phyloP scores from a whole-genome alignment of 2,113 vertebrate species.

The Epinephelus fuscoguttatus region DNA sequence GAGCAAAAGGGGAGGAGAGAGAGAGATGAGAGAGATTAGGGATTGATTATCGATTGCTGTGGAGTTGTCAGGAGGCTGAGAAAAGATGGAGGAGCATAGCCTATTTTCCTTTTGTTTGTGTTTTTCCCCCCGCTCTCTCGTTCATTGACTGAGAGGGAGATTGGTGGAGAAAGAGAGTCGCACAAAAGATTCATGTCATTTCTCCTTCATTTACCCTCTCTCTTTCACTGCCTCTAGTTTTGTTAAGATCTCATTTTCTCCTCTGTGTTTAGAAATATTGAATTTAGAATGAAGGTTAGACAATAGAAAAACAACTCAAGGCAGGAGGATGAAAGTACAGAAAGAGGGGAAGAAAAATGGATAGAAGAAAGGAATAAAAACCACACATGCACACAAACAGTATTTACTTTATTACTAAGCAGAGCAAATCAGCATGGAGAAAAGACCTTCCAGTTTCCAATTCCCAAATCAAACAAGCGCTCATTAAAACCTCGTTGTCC shows the following conservation, averaged over 20 bases:
- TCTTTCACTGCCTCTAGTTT: conserved; percentile 18
- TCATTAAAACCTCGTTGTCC: conserved; percentile 75
- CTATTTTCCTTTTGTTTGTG: conserved; percentile 68
- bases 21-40: conserved; percentile 67
- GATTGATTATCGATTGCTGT: conserved; percentile 79
- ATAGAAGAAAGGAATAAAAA: neutral
- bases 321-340: conserved; percentile 5
- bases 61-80: conserved; percentile 57
- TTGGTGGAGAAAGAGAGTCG: conserved; percentile 34
- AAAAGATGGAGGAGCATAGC: conserved; percentile 63
- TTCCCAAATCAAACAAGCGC: conserved; percentile 85
- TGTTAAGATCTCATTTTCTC: conserved; percentile 43
- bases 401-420: conserved; percentile 59
- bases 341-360: neutral
- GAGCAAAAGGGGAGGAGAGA: conserved; percentile 27
- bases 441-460: conserved; percentile 75
- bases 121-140: neutral
- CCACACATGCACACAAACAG: neutral
- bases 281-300: conserved; percentile 38
- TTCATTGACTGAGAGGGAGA: conserved; percentile 55
- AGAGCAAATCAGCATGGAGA: conserved; percentile 61
- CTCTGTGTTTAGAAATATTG: conserved; percentile 31
- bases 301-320: conserved; percentile 32
- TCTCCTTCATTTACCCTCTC: conserved; percentile 69
- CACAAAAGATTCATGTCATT: conserved; percentile 40